A percentile compares a stretch with the other conserved stretches of the same genome.
phyloP scores from a whole-genome alignment of 2,113 vertebrate species.

The Laticauda laticaudata region DNA sequence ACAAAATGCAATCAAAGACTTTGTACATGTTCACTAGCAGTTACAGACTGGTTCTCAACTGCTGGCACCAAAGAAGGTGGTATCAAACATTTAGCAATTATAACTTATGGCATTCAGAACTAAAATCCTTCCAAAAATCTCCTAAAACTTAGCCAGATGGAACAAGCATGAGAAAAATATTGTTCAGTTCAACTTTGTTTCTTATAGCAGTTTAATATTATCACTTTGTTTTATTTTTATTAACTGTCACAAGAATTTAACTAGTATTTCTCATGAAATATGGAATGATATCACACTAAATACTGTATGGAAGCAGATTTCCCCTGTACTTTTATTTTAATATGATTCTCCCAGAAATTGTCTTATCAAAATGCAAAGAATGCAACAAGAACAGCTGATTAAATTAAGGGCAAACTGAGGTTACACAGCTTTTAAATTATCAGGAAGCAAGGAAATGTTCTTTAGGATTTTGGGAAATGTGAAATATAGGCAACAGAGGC shows the following conservation, averaged over 20 bases:
- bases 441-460: not conserved
- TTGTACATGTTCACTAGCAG: not conserved
- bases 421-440: not conserved
- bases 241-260: slow-evolving; percentile 5
- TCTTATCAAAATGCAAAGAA: slow-evolving; percentile 4
- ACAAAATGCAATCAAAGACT: slow-evolving; percentile 26
- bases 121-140: not conserved
- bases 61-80: not conserved
- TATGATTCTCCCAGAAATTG: not conserved
- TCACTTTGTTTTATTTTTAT: slow-evolving; percentile 31
- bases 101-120: not conserved
- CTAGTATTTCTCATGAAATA: slow-evolving; percentile 6
- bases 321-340: not conserved
- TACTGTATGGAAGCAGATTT: not conserved
- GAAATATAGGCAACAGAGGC: slow-evolving; percentile 19
- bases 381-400: not conserved
- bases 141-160: not conserved
- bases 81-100: not conserved
- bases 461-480: not conserved
- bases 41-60: not conserved
- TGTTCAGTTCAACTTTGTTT: slow-evolving; percentile 7
- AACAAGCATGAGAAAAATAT: slow-evolving; percentile 1
- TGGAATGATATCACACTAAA: slow-evolving; percentile 2
- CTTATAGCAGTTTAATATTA: slow-evolving; percentile 1
- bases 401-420: not conserved